phyloP scores from a whole-genome alignment of 2,797 vertebrate genomes.

The Vireo griseus region DNA sequence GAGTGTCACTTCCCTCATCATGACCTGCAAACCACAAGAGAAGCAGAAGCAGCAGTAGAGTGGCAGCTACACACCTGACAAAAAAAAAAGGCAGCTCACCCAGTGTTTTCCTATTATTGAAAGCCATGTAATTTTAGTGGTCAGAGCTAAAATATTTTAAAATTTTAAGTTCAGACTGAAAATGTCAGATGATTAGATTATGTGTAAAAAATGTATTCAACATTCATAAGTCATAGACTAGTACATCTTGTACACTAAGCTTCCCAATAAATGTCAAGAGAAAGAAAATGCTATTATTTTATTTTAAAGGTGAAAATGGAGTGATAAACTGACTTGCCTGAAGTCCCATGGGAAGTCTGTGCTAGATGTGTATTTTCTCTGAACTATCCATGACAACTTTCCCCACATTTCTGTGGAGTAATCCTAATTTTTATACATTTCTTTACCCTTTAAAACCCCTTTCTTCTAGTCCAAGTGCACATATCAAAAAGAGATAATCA shows the following conservation, averaged over 20 bases:
- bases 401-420: fast-evolving
- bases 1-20: not conserved
- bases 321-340: not conserved
- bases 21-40: not conserved
- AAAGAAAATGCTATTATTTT: not conserved
- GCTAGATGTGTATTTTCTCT: not conserved
- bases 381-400: not conserved
- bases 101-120: not conserved
- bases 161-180: not conserved
- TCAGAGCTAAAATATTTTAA: not conserved
- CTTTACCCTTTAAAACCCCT: not conserved
- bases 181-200: not conserved
- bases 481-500: not conserved
- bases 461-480: not conserved
- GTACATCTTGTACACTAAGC: not conserved
- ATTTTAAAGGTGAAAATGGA: not conserved
- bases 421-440: not conserved
- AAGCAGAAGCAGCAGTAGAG: not conserved
- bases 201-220: not conserved
- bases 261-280: not conserved
- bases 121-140: not conserved
- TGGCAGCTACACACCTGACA: not conserved
- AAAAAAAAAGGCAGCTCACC: not conserved
- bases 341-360: not conserved
- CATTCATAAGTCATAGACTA: not conserved